Base-by-base conservation (phyloP, 2,113 vertebrate species). In the Dipodomys merriami region DNA sequence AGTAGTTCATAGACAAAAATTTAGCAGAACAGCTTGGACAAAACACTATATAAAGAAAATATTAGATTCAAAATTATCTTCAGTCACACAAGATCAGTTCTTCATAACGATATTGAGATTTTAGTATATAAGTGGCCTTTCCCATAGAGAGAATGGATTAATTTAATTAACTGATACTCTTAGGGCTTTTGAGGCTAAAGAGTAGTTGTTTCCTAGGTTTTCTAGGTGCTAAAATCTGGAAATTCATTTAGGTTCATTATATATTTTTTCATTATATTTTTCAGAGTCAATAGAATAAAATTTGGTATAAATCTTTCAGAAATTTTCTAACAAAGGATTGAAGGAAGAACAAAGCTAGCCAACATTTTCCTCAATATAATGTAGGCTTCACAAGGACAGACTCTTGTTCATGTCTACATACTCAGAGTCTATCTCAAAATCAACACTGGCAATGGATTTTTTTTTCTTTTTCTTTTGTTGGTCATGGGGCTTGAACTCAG, bases 211-310 rank as follows among this genome's bases (percentile, higher is more conserved):
- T 57, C 53, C 53, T 57, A 90, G 29, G 30, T 71, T 29, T 44
- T 91, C 69, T 88, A 46, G 35, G 22, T 94, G 69, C 62, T 88
- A 33, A 53, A 95, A 15, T 83, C 79, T 83, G 62, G 27, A 35
- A 77, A 91, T 71, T 83, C 33, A 88, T 67, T 92, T 65, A 86
- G 30, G 44, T 53, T 88, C 29, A 60, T 77, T 90, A 35, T 39
- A 29, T 60, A 72, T 74, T 39, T 72, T 53, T 64, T 86, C 49
- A 81, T 72, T 11, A 65, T 83, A 65, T 83, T 83, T 18, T 72
- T 77, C 76, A 81, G 13, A 87, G 15, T 49, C 22, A 89, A 65
- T 30, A 68, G 12, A 76, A 46, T 89, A 30, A 67, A 64, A n/a
- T 90, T 81, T 77, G 35, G 12, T 39, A 5, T 30, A 85, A 5